Conservation (phyloP, 2,888 invertebrate genomes). For the Orchestes rusci region DNA sequence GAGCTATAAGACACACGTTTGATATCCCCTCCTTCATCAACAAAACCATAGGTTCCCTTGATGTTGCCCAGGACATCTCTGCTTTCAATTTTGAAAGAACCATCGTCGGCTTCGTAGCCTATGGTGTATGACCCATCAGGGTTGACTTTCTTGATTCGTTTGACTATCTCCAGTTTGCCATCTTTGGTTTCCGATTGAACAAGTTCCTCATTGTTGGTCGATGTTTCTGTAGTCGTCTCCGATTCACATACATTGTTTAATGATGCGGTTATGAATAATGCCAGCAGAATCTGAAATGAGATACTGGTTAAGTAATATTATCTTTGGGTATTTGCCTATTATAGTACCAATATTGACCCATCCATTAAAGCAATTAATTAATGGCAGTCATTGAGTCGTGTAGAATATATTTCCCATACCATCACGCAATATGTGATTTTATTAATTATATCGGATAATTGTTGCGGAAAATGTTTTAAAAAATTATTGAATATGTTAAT, state of each 20-base stretch:
- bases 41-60: conserved; percentile 76
- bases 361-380: too few species aligned
- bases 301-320: background rate
- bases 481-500: too few species aligned
- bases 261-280: background rate
- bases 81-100: conserved; percentile 79
- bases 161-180: conserved; percentile 69
- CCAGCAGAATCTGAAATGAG: conserved; percentile 18
- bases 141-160: conserved; percentile 73
- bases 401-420: background rate
- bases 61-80: conserved; percentile 72
- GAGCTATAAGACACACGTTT: conserved; percentile 71
- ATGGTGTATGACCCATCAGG: conserved; percentile 80
- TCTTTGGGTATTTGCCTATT: too few species aligned
- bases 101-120: conserved; percentile 79
- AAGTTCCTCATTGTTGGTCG: conserved; percentile 46
- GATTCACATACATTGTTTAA: conserved; percentile 1
- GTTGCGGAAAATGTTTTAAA: too few species aligned
- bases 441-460: too few species aligned
- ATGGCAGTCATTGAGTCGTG: background rate
- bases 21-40: conserved; percentile 69
- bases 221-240: conserved; percentile 10
- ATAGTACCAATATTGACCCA: too few species aligned
- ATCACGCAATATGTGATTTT: too few species aligned
- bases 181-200: conserved; percentile 59